Conservation (phyloP, 2,113 vertebrate genomes). For the Nibea albiflora region DNA sequence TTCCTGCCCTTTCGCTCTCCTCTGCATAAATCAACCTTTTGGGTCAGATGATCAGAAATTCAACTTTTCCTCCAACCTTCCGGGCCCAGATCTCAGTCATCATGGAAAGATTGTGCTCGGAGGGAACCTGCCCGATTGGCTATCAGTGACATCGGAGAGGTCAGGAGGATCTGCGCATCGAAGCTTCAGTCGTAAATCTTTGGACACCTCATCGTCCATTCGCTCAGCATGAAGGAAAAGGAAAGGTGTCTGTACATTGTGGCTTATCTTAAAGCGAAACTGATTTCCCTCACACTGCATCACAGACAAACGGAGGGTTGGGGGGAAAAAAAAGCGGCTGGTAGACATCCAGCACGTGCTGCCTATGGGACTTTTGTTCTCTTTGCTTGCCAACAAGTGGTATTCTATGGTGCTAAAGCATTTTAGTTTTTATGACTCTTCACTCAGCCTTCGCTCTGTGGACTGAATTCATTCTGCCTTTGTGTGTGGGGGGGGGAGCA, state of each 20-base stretch:
- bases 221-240: slow-evolving; percentile 36
- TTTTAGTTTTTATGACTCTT: slow-evolving; percentile 40
- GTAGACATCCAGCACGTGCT: slow-evolving; percentile 27
- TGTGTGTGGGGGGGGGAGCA: slow-evolving; percentile 14
- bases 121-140: slow-evolving; percentile 17
- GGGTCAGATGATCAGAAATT: neutral
- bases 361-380: slow-evolving; percentile 28
- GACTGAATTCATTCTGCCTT: slow-evolving; percentile 53
- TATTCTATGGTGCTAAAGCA: slow-evolving; percentile 69
- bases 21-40: slow-evolving; percentile 12
- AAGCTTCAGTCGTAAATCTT: slow-evolving; percentile 6
- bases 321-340: slow-evolving; percentile 18
- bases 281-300: slow-evolving; percentile 4
- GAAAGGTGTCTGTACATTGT: slow-evolving; percentile 19
- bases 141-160: slow-evolving; percentile 10
- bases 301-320: slow-evolving; percentile 28
- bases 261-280: slow-evolving; percentile 7
- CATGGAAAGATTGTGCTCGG: slow-evolving; percentile 4
- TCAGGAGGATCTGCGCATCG: neutral
- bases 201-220: slow-evolving; percentile 16
- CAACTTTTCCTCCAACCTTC: neutral
- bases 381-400: slow-evolving; percentile 72
- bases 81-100: neutral
- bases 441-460: slow-evolving; percentile 28
- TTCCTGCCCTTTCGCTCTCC: neutral